Evolutionary conservation across 2,113 vertebrate species (phyloP).

Genomic region (Cnemophilus loriae): DNA sequence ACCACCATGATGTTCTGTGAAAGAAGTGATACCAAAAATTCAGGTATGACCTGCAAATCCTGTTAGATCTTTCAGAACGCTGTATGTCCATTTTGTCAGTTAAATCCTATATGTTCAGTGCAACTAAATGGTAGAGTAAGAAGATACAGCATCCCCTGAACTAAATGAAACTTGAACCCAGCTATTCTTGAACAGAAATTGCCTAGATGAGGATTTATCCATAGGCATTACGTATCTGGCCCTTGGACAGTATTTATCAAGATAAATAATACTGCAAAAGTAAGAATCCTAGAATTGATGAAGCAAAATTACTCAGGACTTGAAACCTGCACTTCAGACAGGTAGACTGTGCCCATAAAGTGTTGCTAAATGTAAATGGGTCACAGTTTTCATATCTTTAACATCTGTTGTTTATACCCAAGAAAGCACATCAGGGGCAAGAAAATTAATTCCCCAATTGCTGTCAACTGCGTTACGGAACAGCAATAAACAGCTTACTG

Average conservation of each 20-base stretch:
- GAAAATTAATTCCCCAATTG: conserved; percentile 85
- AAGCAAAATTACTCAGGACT: neutral
- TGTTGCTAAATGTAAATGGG: conserved; percentile 77
- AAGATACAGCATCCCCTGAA: neutral
- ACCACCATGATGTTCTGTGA: neutral
- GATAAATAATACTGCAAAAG: neutral
- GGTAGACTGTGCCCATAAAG: neutral
- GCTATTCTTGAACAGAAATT: neutral
- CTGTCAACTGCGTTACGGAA: conserved; percentile 80
- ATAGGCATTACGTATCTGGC: neutral
- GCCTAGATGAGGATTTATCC: neutral
- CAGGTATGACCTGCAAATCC: neutral
- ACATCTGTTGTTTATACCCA: conserved; percentile 82
- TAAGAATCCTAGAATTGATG: neutral
- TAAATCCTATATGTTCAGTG: neutral
- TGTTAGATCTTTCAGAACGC: neutral
- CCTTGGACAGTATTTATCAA: neutral
- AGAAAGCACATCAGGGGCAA: conserved; percentile 83
- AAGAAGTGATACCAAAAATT: neutral
- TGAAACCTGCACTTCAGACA: conserved; percentile 20
- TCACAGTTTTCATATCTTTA: conserved; percentile 79
- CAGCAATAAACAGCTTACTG: conserved; percentile 81
- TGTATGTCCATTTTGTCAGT: neutral
- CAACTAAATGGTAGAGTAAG: neutral
- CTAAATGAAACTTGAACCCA: neutral